Percentiles rank a stretch among this genome's conserved stretches.
phyloP scores from a whole-genome alignment of 1,140 invertebrate species.

The Globodera rostochiensis region DNA sequence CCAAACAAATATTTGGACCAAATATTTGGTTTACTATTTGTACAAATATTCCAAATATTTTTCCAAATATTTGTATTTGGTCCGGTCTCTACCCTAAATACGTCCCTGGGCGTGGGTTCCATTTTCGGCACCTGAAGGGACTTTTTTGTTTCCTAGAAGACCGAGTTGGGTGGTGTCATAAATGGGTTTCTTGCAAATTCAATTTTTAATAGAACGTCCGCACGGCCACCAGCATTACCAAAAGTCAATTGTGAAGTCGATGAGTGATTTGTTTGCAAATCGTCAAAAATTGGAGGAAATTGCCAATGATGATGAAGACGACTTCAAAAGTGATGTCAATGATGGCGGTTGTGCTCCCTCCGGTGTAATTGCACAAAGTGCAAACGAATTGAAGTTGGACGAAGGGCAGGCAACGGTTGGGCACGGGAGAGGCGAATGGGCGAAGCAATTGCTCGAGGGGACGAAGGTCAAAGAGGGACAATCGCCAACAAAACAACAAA shows the following conservation, averaged over 20 bases:
- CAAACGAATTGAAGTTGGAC: constrained; percentile 19
- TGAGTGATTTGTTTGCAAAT: constrained; percentile 57
- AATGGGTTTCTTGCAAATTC: too few relatives aligned
- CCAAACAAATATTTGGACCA: too few relatives aligned
- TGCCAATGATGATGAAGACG: constrained; percentile 21
- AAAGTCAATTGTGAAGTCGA: constrained; percentile 47
- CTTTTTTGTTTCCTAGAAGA: too few relatives aligned
- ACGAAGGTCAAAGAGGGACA: constrained; percentile 38
- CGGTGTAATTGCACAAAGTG: not conserved
- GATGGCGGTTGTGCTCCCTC: not conserved
- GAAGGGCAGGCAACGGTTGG: constrained; percentile 58
- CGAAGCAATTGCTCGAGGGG: constrained; percentile 54
- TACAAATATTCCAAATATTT: too few relatives aligned
- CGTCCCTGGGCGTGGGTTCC: too few relatives aligned
- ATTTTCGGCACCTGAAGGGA: too few relatives aligned
- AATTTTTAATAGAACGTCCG: not conserved
- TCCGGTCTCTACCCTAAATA: too few relatives aligned
- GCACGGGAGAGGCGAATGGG: constrained; percentile 61
- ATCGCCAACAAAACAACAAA: constrained; percentile 23
- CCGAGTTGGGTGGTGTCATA: too few relatives aligned
- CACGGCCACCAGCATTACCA: constrained; percentile 19
- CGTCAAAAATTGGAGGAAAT: not conserved
- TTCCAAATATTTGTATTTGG: too few relatives aligned
- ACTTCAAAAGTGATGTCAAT: not conserved
- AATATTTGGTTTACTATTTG: too few relatives aligned